Evolutionary conservation across 1,140 invertebrate species (phyloP), one percentile per base, ranked within the genome.

Genomic region (Nomia melanderi): DNA sequence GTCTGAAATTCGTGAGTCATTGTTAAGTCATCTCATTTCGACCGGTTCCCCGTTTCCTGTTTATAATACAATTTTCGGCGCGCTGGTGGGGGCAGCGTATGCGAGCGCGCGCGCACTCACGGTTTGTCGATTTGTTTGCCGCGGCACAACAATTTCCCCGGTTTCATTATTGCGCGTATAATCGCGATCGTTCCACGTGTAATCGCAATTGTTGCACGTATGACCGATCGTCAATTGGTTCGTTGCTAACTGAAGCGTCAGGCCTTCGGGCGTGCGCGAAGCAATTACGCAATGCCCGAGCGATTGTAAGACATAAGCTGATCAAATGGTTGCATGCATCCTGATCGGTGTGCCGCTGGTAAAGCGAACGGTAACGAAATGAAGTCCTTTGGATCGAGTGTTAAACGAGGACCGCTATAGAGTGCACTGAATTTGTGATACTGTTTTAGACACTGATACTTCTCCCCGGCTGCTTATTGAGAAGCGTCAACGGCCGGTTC

Each of bases 281-380:
- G 67, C 76, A 77, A 78, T 78, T 78, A 65, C 76, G 74, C 56
- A 70, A 47, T 60, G 29, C 54, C 67, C 66, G 57, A 66, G 50
- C 70, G 69, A 78, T 64, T 78, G 76, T 78, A 78, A 78, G 76
- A 78, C 67, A 78, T 73, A 62, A 71, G 57, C 75, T 77, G 75
- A 77, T 71, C 56, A 57, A 74, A 74, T 63, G 53, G 33, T 25
- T 62, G 41, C 56, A 9, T 47, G 39, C 56, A 8, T 44, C 47
- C 47, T 44, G 20, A 54, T 56, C 50, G 31, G 27, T 59, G 27
- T 47, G 29, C 39, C 23, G 54, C 39, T 41, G 57, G 29, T 54
- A 20, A n/a, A 54, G n/a, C 75, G 57, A 71, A 71, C 33, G 53
- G 70, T 71, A 27, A 47, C 39, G 14, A 36, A 39, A 67, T 59